Conservation (phyloP, 2,888 invertebrate species). For the Hirtodrosophila trivittata region DNA sequence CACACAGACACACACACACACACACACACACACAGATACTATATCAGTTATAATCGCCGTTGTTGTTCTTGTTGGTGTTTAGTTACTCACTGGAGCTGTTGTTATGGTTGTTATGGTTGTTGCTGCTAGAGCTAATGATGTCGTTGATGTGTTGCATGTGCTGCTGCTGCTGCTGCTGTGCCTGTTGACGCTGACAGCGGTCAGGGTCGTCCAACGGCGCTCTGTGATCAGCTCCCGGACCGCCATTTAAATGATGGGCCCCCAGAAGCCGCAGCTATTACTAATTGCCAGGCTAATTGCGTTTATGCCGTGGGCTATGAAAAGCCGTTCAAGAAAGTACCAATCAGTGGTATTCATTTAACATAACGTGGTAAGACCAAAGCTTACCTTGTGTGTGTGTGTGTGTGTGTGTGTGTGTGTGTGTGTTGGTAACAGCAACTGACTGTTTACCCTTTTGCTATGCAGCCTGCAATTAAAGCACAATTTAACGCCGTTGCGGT, state of each 20-base stretch:
- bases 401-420: conserved; percentile 7
- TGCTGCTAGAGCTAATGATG: conserved; percentile 31
- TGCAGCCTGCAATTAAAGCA: conserved; percentile 41
- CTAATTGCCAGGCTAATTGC: conserved; percentile 69
- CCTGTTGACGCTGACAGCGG: conserved; percentile 33
- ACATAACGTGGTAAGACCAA: conserved; percentile 32
- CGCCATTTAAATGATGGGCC: conserved; percentile 66
- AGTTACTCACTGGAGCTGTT: not conserved
- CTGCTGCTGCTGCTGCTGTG: not conserved
- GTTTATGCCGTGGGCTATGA: conserved; percentile 57
- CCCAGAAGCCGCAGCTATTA: conserved; percentile 56
- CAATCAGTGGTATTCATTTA: conserved; percentile 56
- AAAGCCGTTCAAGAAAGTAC: conserved; percentile 71
- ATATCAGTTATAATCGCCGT: conserved; percentile 2
- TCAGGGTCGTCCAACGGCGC: conserved; percentile 62
- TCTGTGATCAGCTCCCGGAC: conserved; percentile 64
- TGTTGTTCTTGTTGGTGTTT: not conserved
- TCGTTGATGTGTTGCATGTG: conserved; percentile 35
- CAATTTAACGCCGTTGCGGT: conserved; percentile 40
- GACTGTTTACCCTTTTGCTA: conserved; percentile 51
- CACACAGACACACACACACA: not conserved
- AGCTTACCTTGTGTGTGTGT: conserved; percentile 47
- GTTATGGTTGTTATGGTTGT: conserved; percentile 6
- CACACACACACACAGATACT: not conserved
- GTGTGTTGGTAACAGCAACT: conserved; percentile 2